phyloP scores from a whole-genome alignment of 1,140 invertebrate species.

The Lordiphosa collinella region DNA sequence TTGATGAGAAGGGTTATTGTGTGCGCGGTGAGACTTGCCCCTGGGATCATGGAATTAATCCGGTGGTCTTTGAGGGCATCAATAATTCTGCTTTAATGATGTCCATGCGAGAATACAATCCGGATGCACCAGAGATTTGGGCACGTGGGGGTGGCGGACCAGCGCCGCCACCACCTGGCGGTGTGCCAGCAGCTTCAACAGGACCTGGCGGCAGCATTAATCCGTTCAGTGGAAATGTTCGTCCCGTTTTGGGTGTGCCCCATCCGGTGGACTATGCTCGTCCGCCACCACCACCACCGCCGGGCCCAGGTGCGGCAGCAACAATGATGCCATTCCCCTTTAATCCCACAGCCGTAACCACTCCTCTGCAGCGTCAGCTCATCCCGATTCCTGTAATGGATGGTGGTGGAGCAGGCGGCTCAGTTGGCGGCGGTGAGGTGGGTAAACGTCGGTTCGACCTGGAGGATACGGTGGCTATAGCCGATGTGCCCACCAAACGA shows the following conservation, averaged over 20 bases:
- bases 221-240: constrained; percentile 69
- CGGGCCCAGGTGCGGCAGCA: constrained; percentile 27
- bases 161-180: constrained; percentile 68
- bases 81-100: constrained; percentile 80
- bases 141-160: constrained; percentile 58
- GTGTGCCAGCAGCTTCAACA: constrained; percentile 54
- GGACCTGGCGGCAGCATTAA: constrained; percentile 61
- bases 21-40: constrained; percentile 96
- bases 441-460: constrained; percentile 73
- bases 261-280: constrained; percentile 57
- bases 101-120: constrained; percentile 88
- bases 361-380: constrained; percentile 81
- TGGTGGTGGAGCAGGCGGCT: constrained; percentile 41
- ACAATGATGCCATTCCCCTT: constrained; percentile 74
- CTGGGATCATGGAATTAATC: constrained; percentile 96
- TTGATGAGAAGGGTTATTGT: constrained; percentile 93
- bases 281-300: constrained; percentile 37
- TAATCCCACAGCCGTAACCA: constrained; percentile 65
- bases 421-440: constrained; percentile 43
- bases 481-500: constrained; percentile 74
- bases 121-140: constrained; percentile 91
- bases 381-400: constrained; percentile 85
- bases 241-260: constrained; percentile 37
- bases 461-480: constrained; percentile 74
- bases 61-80: constrained; percentile 94